A percentile compares a stretch with the other conserved stretches of the same genome.
Evolutionary conservation across 2,113 vertebrate genomes (phyloP).

Genomic region (Condylura cristata): DNA sequence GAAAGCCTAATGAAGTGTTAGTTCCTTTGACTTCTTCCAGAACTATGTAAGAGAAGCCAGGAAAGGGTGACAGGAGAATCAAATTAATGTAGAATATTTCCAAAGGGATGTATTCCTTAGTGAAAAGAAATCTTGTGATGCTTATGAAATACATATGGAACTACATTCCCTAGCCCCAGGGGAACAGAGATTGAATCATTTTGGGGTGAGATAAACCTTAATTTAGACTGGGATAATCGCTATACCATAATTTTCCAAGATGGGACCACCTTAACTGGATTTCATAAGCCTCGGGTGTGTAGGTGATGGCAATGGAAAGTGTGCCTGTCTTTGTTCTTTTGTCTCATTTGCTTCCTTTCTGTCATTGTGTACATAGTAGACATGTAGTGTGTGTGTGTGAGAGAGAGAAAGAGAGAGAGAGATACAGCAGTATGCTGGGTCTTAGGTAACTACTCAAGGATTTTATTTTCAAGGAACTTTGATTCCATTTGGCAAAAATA

Average conservation of each 20-base stretch:
- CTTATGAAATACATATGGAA: background rate
- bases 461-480: background rate
- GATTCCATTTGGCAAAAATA: background rate
- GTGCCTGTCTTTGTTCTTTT: background rate
- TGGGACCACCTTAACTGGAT: background rate
- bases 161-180: background rate
- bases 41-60: background rate
- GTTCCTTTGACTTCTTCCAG: background rate
- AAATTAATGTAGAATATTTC: background rate
- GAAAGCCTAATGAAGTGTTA: conserved; percentile 1
- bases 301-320: background rate
- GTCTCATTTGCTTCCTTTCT: background rate
- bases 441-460: background rate
- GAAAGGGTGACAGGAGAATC: background rate
- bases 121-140: background rate
- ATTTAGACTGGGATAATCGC: background rate
- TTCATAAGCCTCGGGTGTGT: background rate
- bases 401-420: background rate
- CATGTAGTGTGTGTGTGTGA: background rate
- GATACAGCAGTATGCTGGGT: background rate
- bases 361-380: background rate
- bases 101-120: conserved; percentile 7
- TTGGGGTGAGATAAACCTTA: background rate
- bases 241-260: background rate
- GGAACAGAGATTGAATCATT: background rate